Percentiles rank a stretch among this genome's conserved stretches.
phyloP scores from a whole-genome alignment of 64 coral and sea anemone species.

The Platygyra sinensis region DNA sequence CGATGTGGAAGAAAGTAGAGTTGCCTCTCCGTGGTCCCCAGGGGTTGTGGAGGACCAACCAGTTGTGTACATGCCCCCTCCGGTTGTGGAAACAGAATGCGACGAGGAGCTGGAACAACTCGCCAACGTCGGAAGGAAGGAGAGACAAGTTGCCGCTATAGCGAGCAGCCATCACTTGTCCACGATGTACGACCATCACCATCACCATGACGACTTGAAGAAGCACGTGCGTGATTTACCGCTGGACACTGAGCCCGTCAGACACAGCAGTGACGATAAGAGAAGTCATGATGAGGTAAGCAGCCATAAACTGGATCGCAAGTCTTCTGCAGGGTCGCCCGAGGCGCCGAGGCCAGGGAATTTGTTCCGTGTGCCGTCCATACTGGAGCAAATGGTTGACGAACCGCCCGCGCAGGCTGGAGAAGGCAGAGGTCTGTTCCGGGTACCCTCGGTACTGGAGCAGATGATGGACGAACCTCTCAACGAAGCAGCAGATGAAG shows the following conservation, averaged over 20 bases:
- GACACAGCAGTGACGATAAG: conserved; percentile 33
- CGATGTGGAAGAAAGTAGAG: neutral
- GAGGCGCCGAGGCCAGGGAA: neutral
- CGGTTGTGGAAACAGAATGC: conserved; percentile 38
- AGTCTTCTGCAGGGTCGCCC: neutral
- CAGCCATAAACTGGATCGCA: conserved; percentile 26
- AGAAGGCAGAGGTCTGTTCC: conserved; percentile 29
- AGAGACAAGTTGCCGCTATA: conserved; percentile 2
- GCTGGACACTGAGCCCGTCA: conserved; percentile 34
- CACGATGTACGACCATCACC: conserved; percentile 23
- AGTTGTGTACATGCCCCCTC: conserved; percentile 29
- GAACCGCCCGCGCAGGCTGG: neutral
- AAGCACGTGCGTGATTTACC: conserved; percentile 33
- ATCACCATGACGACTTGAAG: conserved; percentile 44
- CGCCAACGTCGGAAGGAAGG: conserved; percentile 23
- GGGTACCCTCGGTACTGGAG: conserved; percentile 76
- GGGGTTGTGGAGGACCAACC: conserved; percentile 36
- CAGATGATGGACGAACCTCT: conserved; percentile 68
- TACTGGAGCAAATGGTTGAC: conserved; percentile 83
- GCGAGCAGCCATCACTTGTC: conserved; percentile 39
- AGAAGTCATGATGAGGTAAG: conserved; percentile 11
- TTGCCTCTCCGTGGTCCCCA: conserved; percentile 33
- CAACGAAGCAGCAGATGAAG: conserved; percentile 16
- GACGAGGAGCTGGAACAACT: conserved; percentile 31
- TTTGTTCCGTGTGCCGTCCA: conserved; percentile 72